A percentile compares a stretch with the other conserved stretches of the same genome.
Evolutionary conservation across 2,888 invertebrate species (phyloP).

Genomic region (Acleris literana): DNA sequence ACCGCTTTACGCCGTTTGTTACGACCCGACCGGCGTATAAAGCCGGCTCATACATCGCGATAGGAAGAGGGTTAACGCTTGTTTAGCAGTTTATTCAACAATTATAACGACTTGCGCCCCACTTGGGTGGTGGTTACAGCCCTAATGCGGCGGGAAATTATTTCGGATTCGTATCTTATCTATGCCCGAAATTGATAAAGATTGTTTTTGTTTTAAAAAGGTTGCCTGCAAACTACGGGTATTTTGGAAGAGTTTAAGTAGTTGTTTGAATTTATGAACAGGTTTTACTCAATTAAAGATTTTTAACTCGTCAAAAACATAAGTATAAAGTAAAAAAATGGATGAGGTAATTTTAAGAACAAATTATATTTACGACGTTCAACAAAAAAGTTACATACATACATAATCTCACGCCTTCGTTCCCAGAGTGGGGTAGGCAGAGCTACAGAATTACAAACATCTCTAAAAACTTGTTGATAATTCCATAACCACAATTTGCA

Average conservation of each 20-base stretch:
- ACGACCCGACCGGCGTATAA: slow-evolving; percentile 48
- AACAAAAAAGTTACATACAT: too few species aligned
- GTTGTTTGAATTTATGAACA: too few species aligned
- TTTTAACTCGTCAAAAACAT: too few species aligned
- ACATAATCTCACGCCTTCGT: too few species aligned
- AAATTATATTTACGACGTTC: too few species aligned
- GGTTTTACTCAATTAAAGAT: too few species aligned
- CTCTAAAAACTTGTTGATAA: too few species aligned
- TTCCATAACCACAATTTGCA: too few species aligned
- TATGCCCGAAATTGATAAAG: slow-evolving; percentile 13
- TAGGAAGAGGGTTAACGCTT: slow-evolving; percentile 48
- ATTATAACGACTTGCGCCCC: slow-evolving; percentile 44
- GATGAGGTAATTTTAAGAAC: too few species aligned
- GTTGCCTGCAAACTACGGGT: background rate
- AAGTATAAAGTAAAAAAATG: too few species aligned
- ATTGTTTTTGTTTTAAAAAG: slow-evolving; percentile 5
- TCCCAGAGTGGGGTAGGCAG: too few species aligned
- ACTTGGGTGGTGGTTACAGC: slow-evolving; percentile 13
- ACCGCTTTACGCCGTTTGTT: slow-evolving; percentile 37
- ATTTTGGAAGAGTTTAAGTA: background rate
- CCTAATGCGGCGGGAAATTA: slow-evolving; percentile 20
- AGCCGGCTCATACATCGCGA: slow-evolving; percentile 47
- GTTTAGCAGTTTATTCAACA: slow-evolving; percentile 50
- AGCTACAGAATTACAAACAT: too few species aligned
- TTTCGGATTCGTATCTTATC: slow-evolving; percentile 27